Base-by-base conservation (phyloP, 2,888 invertebrate genomes). In the Megalurothrips usitatus region DNA sequence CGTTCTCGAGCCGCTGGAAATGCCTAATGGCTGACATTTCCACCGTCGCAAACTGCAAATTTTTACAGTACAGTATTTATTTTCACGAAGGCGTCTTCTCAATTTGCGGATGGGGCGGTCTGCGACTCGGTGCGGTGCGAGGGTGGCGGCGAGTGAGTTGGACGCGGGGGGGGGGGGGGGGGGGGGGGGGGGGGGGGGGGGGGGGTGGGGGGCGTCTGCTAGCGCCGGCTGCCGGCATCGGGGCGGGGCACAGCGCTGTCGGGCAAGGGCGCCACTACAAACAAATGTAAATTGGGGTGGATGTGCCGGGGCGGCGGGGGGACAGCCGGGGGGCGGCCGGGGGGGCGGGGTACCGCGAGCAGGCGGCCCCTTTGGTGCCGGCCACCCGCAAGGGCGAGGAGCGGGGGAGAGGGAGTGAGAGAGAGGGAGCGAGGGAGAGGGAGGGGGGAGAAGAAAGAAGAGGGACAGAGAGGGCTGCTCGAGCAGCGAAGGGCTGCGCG, bases 271-370 rank as follows among this genome's bases (percentile, higher is more conserved):
- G 58, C 12, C 58, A n/a, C 58, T 58, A 58, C 17, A 58, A 58
- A 58, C 58, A 58, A 58, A 58, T 58, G 58, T 17, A 58, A 58
- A 58, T 58, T 58, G 58, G 58, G 58, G 58, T 58, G 58, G 58
- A 58, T 58, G 58, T 58, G 58, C 17, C 6, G n/a, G 58, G 58
- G n/a, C n/a, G n/a, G n/a, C n/a, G n/a, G 17, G 52, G 14, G 52
- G 52, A 52, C 12, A 52, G 52, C 14, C 58, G 14, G 4, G 58
- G 58, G 6, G 58, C 10, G 58, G 58, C 17, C 19, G n/a, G 58
- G n/a, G 58, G n/a, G 19, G 58, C 14, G n/a, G 58, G 58, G 58
- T 58, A 43, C 34, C 34, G 34, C 34, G 34, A 43, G n/a, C n/a
- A n/a, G 34, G 34, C 34, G 34, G 34, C 3, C 34, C 34, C 34